Evolutionary conservation across 2,797 vertebrate genomes (phyloP).

Genomic region (Eremophila alpestris): DNA sequence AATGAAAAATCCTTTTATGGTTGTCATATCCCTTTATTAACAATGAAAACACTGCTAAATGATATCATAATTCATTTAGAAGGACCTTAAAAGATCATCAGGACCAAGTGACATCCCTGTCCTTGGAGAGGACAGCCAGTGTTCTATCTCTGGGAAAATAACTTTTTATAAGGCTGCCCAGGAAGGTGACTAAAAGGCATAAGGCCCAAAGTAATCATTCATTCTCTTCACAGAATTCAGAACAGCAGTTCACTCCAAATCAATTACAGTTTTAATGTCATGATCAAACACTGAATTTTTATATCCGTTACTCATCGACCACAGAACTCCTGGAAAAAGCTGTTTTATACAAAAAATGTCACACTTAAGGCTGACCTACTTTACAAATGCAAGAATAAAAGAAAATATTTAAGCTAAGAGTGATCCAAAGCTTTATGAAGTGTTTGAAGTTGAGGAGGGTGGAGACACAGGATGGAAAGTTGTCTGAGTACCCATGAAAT

Average conservation of each 20-base stretch:
- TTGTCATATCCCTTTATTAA: not conserved
- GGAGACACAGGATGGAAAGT: slow-evolving; percentile 53
- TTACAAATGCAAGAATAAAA: slow-evolving; percentile 45
- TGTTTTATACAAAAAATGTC: slow-evolving; percentile 21
- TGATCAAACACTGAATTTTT: not conserved
- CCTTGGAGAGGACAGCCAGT: not conserved
- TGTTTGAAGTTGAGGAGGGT: slow-evolving; percentile 27
- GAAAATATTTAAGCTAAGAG: slow-evolving; percentile 34
- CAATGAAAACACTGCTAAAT: not conserved
- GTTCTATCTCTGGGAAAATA: not conserved
- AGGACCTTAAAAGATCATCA: not conserved
- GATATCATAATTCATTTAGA: not conserved
- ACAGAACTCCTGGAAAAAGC: slow-evolving; percentile 35
- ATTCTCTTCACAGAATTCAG: not conserved
- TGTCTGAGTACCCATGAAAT: not conserved
- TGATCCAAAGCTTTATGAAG: slow-evolving; percentile 60
- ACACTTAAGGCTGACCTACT: slow-evolving; percentile 45
- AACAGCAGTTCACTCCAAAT: not conserved
- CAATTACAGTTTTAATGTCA: not conserved
- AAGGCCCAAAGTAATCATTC: not conserved
- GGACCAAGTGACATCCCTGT: not conserved
- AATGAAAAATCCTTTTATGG: not conserved
- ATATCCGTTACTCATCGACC: not conserved
- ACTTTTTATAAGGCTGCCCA: not conserved
- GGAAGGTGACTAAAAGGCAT: not conserved